Evolutionary conservation across 2,797 vertebrate genomes (phyloP), one percentile per base, ranked within the genome.

Genomic region (Schizopygopsis malacanthus): DNA sequence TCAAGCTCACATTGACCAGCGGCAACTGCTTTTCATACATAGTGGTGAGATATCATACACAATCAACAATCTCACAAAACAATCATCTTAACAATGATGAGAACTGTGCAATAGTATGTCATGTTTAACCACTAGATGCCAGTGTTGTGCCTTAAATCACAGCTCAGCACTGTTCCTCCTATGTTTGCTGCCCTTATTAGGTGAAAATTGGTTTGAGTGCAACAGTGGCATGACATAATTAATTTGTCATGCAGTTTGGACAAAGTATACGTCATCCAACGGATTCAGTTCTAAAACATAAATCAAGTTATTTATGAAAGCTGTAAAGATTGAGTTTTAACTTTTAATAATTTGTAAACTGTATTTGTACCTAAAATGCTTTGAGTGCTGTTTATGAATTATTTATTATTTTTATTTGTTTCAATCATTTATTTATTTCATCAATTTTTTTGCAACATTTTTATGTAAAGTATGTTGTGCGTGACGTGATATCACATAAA

Each of bases 21-120:
- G 95, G 0, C 96, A 96, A 81, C 93, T 99, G 56, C 92, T 98
- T 45, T 98, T 98, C 91, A 93, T 97, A 28, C 97, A 99, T 87
- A 95, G 89, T 79, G 97, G 97, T 98, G 93, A 91, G 93, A 81
- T 13, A 13, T 75, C 37, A 41, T 28, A 22, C 52, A 4, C 16
- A 16, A 0, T 63, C 61, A 63, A 28, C 61, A 63, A 63, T 28
- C 12, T 61, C 59, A 61, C 59, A n/a, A 61, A 61, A 61, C n/a
- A 59, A 12, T 45, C 43, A 45, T 45, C 43, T 45, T 45, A 45
- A 50, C 47, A 50, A 50, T 59, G 41, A 43, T 43, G 39, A 41
- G 22, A 59, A 4, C n/a, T 71, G 16, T 56, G 33, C n/a, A 15
- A 18, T n/a, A 33, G 20, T 25, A 9, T 47, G 25, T 37, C 65